Conservation (phyloP, 2,113 vertebrate species). For the Tenrec ecaudatus region DNA sequence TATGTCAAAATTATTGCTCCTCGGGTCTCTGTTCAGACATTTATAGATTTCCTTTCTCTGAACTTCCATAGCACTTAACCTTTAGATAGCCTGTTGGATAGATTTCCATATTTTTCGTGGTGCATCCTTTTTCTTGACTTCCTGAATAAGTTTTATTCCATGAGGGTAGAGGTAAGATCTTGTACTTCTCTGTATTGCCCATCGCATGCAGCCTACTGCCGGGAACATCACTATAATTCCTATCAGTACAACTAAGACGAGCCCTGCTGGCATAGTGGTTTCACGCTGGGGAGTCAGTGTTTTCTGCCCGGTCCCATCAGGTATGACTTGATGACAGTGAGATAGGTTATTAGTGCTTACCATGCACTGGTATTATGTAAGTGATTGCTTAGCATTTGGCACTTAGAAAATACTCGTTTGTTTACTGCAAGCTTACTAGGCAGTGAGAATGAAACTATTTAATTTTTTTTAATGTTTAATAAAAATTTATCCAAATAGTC, state of each 20-base stretch:
- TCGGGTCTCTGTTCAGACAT: too few species aligned
- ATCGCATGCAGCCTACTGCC: not conserved
- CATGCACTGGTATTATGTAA: too few species aligned
- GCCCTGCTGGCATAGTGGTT: too few species aligned
- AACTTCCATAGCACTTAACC: not conserved
- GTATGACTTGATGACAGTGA: too few species aligned
- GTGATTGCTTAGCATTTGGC: too few species aligned
- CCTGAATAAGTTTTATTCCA: constrained; percentile 7
- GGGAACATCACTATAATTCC: not conserved
- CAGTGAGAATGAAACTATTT: not conserved
- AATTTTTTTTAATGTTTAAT: not conserved
- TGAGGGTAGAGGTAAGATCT: constrained; percentile 5
- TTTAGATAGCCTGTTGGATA: not conserved
- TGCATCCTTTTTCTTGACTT: not conserved
- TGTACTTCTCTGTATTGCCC: constrained; percentile 2
- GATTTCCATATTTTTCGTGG: constrained; percentile 26
- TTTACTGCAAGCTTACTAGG: constrained; percentile 37
- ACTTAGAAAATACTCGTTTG: not conserved
- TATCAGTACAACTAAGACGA: too few species aligned
- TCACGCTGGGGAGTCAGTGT: too few species aligned
- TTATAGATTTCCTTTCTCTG: not conserved
- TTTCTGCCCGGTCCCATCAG: too few species aligned
- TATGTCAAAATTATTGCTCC: too few species aligned
- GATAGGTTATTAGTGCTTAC: too few species aligned
- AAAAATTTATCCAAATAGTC: constrained; percentile 31